These are phyloP conservation scores for Malurus melanocephalus DNA, from an alignment of 2,113 vertebrate species.

Conservation along the genomic window DNA sequence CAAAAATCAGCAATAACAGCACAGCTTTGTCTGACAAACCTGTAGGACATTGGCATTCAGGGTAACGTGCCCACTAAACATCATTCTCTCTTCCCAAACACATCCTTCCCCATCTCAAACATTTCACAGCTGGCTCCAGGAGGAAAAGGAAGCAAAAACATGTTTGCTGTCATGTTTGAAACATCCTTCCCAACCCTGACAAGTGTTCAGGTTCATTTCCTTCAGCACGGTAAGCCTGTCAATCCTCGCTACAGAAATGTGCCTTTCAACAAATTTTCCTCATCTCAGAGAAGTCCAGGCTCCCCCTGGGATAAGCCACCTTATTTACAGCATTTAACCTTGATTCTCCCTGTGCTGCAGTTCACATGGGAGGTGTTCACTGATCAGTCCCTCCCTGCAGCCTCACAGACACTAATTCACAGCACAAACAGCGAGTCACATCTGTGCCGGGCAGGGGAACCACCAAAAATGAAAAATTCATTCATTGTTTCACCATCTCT, in stretches of 20 bases:
- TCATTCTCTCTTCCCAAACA: neutral
- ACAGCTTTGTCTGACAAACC: neutral
- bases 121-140: neutral
- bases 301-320: neutral
- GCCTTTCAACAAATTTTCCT: neutral
- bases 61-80: fast-evolving
- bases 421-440: fast-evolving
- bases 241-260: neutral
- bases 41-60: neutral
- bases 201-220: neutral
- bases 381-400: neutral
- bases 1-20: neutral
- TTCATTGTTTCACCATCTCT: neutral
- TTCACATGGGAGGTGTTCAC: neutral
- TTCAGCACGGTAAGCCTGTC: neutral
- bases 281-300: neutral
- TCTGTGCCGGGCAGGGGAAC: neutral
- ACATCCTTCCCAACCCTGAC: neutral
- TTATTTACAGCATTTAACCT: neutral
- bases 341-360: neutral
- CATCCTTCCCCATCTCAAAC: neutral
- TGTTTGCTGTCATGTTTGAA: neutral
- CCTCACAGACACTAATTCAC: no score
- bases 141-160: neutral
- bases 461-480: neutral